Evolutionary conservation across 2,113 vertebrate species (phyloP).

Genomic region (Takifugu flavidus): DNA sequence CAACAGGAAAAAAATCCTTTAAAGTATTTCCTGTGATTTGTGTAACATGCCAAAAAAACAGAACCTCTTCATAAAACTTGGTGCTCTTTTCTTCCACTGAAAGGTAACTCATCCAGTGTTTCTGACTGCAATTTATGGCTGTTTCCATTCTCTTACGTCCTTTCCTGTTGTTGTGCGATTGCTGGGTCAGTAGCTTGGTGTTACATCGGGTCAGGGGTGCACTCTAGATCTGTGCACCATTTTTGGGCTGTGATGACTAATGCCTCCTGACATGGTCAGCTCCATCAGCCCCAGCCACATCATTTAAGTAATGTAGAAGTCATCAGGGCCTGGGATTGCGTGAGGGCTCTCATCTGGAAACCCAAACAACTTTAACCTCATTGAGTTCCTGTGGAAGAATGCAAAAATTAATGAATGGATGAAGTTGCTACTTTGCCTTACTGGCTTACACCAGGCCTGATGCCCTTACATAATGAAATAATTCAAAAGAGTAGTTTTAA

Average conservation of each 20-base stretch:
- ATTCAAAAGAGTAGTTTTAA: too few relatives aligned
- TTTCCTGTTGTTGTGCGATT: conserved; percentile 44
- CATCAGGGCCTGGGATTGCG: conserved; percentile 61
- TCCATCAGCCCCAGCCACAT: conserved; percentile 63
- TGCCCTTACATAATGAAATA: too few relatives aligned
- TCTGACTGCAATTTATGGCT: background rate
- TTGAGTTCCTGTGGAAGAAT: conserved; percentile 55
- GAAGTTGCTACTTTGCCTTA: conserved; percentile 38
- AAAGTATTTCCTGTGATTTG: conserved; percentile 70
- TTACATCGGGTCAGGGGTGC: conserved; percentile 53
- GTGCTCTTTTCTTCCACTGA: background rate
- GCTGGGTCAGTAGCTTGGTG: conserved; percentile 64
- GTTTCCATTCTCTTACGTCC: conserved; percentile 3
- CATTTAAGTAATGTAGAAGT: conserved; percentile 69
- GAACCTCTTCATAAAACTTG: conserved; percentile 1
- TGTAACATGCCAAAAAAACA: conserved; percentile 42
- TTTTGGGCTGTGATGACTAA: conserved; percentile 60
- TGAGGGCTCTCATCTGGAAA: conserved; percentile 71
- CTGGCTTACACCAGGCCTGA: conserved; percentile 22
- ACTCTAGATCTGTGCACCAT: conserved; percentile 60
- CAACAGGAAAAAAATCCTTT: conserved; percentile 53
- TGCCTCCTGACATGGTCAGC: conserved; percentile 67
- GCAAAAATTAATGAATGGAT: conserved; percentile 55
- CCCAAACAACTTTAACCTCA: conserved; percentile 57
- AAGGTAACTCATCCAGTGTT: background rate